Evolutionary conservation across 1,140 invertebrate genomes (phyloP).

Genomic region (Neoseiulus cucumeris): DNA sequence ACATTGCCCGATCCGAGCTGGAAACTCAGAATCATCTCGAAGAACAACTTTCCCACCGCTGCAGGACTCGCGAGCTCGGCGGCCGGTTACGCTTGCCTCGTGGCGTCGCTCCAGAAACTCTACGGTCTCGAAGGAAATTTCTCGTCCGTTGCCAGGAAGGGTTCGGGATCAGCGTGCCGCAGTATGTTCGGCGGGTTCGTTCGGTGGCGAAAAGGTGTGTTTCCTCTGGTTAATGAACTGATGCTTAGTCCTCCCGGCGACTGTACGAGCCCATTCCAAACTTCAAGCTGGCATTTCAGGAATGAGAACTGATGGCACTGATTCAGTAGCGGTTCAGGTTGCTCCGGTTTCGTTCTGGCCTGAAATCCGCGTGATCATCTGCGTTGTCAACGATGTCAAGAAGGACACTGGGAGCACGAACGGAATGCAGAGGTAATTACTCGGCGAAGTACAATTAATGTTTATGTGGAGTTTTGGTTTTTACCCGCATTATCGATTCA

Average conservation of each 20-base stretch:
- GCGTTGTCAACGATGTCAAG: slow-evolving; percentile 62
- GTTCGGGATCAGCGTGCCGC: slow-evolving; percentile 89
- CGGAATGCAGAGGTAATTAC: slow-evolving; percentile 56
- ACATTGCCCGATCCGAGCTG: slow-evolving; percentile 27
- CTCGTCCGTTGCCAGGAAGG: slow-evolving; percentile 39
- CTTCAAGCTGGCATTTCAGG: too few species aligned
- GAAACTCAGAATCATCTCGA: slow-evolving; percentile 69
- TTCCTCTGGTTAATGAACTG: too few species aligned
- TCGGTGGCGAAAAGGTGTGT: slow-evolving; percentile 40
- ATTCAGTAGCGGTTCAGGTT: slow-evolving; percentile 54
- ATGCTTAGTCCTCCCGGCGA: too few species aligned
- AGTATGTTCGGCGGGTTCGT: slow-evolving; percentile 87
- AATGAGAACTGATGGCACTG: slow-evolving; percentile 40
- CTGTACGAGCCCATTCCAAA: too few species aligned
- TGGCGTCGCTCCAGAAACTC: slow-evolving; percentile 48
- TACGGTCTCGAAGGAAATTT: slow-evolving; percentile 58
- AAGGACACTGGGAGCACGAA: slow-evolving; percentile 71
- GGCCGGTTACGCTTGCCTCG: slow-evolving; percentile 79
- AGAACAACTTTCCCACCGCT: slow-evolving; percentile 96
- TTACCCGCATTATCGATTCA: too few species aligned
- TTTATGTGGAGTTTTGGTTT: too few species aligned
- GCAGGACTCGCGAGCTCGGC: slow-evolving; percentile 94
- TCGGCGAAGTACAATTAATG: too few species aligned
- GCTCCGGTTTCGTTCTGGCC: slow-evolving; percentile 60
- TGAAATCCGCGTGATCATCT: slow-evolving; percentile 63